phyloP scores from a whole-genome alignment of 2,888 invertebrate species.

The Phaedon cochleariae region DNA sequence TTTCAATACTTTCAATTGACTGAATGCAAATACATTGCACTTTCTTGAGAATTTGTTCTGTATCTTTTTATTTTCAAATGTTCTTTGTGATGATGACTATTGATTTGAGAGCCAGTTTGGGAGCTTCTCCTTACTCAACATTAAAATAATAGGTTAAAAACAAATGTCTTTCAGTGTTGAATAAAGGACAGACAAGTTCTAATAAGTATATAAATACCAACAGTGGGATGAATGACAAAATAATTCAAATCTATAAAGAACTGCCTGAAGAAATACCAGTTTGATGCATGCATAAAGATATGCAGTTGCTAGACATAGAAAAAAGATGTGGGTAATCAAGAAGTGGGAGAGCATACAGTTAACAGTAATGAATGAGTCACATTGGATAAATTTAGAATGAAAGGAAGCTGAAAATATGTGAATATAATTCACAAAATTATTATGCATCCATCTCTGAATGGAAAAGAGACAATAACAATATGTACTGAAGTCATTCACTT shows the following conservation, averaged over 20 bases:
- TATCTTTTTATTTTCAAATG: too few relatives aligned
- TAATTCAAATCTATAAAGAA: not conserved
- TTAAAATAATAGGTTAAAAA: too few relatives aligned
- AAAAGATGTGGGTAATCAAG: not conserved
- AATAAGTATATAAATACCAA: too few relatives aligned
- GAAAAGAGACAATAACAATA: not conserved
- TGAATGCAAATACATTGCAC: too few relatives aligned
- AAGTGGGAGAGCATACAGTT: not conserved
- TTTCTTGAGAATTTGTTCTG: too few relatives aligned
- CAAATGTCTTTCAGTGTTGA: too few relatives aligned
- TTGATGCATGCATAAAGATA: not conserved
- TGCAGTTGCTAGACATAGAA: not conserved
- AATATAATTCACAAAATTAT: not conserved
- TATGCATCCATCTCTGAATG: not conserved
- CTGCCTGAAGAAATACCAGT: not conserved
- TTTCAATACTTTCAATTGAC: too few relatives aligned
- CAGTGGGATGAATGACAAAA: too few relatives aligned
- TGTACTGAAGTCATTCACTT: not conserved
- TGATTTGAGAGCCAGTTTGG: too few relatives aligned
- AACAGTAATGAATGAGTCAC: not conserved
- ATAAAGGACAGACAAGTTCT: too few relatives aligned
- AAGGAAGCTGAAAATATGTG: not conserved
- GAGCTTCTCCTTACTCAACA: too few relatives aligned
- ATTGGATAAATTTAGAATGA: not conserved
- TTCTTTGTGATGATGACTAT: too few relatives aligned